phyloP scores from a whole-genome alignment of 2,113 vertebrate species.

The Sapayoa aenigma region DNA sequence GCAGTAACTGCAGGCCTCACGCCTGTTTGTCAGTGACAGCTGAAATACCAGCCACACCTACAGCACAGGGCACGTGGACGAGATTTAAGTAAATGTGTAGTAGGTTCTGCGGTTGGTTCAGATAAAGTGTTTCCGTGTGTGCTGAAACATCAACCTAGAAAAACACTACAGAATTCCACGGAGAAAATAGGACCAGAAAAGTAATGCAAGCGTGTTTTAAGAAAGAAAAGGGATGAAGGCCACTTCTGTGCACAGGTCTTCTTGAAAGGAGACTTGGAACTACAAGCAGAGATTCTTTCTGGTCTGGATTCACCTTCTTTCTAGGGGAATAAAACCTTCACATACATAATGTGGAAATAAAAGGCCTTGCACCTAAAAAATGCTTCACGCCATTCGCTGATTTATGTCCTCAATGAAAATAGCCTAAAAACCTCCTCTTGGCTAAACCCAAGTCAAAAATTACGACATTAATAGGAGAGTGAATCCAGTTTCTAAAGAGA shows the following conservation, averaged over 20 bases:
- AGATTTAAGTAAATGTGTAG: not conserved
- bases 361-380: not conserved
- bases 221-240: not conserved
- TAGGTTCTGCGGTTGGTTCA: not conserved
- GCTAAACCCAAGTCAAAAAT: not conserved
- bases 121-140: not conserved
- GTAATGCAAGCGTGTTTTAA: not conserved
- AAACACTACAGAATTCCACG: not conserved
- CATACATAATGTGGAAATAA: not conserved
- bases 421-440: not conserved
- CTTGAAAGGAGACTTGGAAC: not conserved
- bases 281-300: not conserved
- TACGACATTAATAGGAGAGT: not conserved
- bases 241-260: not conserved
- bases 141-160: not conserved
- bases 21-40: not conserved
- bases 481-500: not conserved
- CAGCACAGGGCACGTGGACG: not conserved
- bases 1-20: not conserved
- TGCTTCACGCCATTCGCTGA: not conserved
- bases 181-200: not conserved
- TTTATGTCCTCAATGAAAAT: constrained; percentile 2
- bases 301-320: not conserved
- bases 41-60: not conserved
- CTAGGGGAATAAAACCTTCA: not conserved